These are phyloP conservation scores for Anhinga anhinga DNA, from an alignment of 2,113 vertebrate genomes.

Conservation along the genomic window DNA sequence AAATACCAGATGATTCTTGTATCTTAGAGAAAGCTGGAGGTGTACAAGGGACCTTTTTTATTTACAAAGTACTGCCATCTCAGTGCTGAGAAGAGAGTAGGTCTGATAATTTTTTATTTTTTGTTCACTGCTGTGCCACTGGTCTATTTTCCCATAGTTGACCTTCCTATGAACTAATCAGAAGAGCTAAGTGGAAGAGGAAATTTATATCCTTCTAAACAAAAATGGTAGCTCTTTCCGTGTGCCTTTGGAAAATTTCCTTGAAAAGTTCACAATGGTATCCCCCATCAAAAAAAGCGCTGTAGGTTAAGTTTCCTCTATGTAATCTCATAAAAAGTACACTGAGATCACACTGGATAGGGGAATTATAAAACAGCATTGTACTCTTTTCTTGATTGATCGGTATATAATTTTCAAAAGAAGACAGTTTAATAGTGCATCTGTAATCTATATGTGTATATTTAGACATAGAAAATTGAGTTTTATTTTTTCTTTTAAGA, in stretches of 20 bases:
- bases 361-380: not conserved
- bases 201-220: not conserved
- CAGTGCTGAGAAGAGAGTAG: not conserved
- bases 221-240: not conserved
- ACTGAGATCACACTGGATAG: not conserved
- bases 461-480: not conserved
- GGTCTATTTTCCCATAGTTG: not conserved
- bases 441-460: not conserved
- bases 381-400: not conserved
- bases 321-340: not conserved
- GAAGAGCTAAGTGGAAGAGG: not conserved
- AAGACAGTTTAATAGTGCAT: not conserved
- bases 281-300: not conserved
- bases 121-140: not conserved
- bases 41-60: fast-evolving
- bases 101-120: not conserved
- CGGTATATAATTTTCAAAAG: not conserved
- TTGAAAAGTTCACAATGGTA: not conserved
- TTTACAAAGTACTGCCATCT: not conserved
- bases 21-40: not conserved
- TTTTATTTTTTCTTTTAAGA: not conserved
- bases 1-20: not conserved
- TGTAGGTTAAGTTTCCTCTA: not conserved
- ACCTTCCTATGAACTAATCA: not conserved
- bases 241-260: not conserved